Conservation (phyloP, 2,797 vertebrate genomes). For the Eulemur coronatus region DNA sequence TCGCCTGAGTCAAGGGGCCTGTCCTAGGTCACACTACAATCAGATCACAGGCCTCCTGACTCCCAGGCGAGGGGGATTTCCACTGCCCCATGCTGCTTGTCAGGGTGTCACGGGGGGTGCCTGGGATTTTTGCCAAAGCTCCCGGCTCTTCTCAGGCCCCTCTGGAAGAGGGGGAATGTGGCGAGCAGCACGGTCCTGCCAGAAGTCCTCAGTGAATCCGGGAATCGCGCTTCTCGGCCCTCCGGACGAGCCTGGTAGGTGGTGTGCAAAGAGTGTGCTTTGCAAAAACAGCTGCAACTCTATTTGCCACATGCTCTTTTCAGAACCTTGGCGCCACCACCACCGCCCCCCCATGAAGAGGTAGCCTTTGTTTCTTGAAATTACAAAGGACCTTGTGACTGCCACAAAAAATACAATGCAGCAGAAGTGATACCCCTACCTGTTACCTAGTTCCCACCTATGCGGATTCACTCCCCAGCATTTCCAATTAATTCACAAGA, state of each 20-base stretch:
- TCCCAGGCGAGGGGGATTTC: not conserved
- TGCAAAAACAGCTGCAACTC: not conserved
- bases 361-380: not conserved
- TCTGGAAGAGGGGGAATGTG: not conserved
- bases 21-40: not conserved
- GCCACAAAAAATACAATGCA: not conserved
- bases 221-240: not conserved
- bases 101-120: not conserved
- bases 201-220: not conserved
- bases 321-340: not conserved
- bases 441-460: not conserved
- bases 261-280: not conserved
- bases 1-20: not conserved
- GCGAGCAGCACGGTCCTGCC: not conserved
- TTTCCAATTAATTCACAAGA: not conserved
- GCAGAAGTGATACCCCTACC: not conserved
- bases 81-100: not conserved
- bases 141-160: not conserved
- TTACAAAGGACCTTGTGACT: not conserved
- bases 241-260: not conserved
- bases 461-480: not conserved
- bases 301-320: not conserved
- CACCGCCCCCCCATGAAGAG: not conserved
- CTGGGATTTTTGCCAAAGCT: not conserved
- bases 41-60: not conserved